Conservation (phyloP, 2,888 invertebrate species). For the Cynaeus angustus region DNA sequence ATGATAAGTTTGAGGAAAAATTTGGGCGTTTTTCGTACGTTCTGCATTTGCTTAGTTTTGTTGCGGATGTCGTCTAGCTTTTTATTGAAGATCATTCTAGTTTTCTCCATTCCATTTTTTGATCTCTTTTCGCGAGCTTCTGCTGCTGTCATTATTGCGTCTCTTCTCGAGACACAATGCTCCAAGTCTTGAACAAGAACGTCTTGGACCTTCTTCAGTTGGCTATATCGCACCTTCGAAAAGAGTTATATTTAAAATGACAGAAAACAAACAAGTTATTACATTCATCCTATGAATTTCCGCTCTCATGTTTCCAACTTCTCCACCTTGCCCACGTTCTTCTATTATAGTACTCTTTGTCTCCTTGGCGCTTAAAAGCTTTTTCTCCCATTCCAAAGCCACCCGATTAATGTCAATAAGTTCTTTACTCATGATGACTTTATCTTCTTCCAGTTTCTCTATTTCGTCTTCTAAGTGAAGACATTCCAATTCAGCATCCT, state of each 20-base stretch:
- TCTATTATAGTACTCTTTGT: constrained; percentile 80
- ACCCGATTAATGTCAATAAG: constrained; percentile 79
- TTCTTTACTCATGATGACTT: constrained; percentile 78
- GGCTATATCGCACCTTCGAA: constrained; percentile 70
- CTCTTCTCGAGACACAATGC: constrained; percentile 78
- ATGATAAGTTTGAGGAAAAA: not conserved
- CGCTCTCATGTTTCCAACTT: constrained; percentile 83
- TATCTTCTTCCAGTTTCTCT: constrained; percentile 78
- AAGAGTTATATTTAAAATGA: constrained; percentile 9
- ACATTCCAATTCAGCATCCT: constrained; percentile 82
- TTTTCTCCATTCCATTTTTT: constrained; percentile 68
- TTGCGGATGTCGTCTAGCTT: constrained; percentile 76
- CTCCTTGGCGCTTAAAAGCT: constrained; percentile 83
- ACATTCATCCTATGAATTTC: constrained; percentile 92
- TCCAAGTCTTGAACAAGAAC: constrained; percentile 78
- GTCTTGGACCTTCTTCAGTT: constrained; percentile 75
- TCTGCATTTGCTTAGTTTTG: constrained; percentile 74
- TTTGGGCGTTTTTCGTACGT: constrained; percentile 44
- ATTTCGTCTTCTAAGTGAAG: constrained; percentile 81
- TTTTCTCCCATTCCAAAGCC: constrained; percentile 87
- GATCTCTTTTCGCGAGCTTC: constrained; percentile 74
- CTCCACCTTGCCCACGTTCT: constrained; percentile 80
- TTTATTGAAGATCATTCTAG: constrained; percentile 73
- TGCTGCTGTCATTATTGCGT: constrained; percentile 77
- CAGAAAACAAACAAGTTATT: too few relatives aligned